Evolutionary conservation across 2,888 invertebrate genomes (phyloP).

Genomic region (Erynnis tages): DNA sequence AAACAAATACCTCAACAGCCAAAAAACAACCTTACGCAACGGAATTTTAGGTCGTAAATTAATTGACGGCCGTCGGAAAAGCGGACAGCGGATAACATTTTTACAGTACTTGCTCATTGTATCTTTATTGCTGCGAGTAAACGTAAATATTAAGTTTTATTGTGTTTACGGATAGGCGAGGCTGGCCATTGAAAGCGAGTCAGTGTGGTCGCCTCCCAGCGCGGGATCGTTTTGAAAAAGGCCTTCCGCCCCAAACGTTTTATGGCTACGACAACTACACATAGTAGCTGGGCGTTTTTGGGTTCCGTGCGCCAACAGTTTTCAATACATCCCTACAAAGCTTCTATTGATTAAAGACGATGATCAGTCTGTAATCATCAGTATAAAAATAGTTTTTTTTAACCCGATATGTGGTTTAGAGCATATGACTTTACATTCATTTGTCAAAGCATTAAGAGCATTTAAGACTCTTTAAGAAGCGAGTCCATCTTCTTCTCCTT

Average conservation of each 20-base stretch:
- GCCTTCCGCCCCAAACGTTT: constrained; percentile 61
- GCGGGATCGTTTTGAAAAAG: constrained; percentile 57
- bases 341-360: too few species aligned
- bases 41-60: constrained; percentile 35
- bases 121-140: constrained; percentile 69
- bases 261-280: constrained; percentile 68
- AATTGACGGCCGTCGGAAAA: constrained; percentile 37
- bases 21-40: constrained; percentile 36
- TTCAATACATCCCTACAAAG: too few species aligned
- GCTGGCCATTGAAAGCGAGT: constrained; percentile 47
- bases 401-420: too few species aligned
- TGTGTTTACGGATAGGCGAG: constrained; percentile 73
- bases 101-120: constrained; percentile 71
- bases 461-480: too few species aligned
- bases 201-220: constrained; percentile 76
- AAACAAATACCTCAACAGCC: constrained; percentile 20
- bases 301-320: too few species aligned
- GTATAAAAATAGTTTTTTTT: too few species aligned
- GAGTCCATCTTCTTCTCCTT: too few species aligned
- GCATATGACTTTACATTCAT: too few species aligned
- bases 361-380: too few species aligned
- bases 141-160: constrained; percentile 78
- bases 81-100: constrained; percentile 49
- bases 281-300: constrained; percentile 50
- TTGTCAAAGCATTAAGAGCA: too few species aligned